Conservation (phyloP, 1,140 invertebrate genomes). For the Bombus pascuorum region DNA sequence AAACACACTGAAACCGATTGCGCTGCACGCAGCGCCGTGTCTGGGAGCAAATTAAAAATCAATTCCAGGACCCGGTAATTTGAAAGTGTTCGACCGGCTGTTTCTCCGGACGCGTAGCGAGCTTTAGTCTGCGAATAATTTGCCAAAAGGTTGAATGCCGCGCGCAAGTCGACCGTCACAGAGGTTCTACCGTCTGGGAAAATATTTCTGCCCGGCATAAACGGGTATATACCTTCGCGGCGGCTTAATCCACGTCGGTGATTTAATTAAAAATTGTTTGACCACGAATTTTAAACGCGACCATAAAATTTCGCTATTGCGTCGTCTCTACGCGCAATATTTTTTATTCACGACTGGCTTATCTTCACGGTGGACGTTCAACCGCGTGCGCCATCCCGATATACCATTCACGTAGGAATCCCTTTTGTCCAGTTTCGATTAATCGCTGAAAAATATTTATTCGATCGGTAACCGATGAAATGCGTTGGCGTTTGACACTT, state of each 20-base stretch:
- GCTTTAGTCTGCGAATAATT: not conserved
- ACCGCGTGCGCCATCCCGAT: not conserved
- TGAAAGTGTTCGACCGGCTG: slow-evolving; percentile 31
- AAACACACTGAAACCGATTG: slow-evolving; percentile 68
- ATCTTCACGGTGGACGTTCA: not conserved
- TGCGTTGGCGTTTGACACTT: not conserved
- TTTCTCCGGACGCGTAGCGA: not conserved
- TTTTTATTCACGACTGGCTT: not conserved
- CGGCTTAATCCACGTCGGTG: not conserved
- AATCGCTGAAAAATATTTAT: not conserved
- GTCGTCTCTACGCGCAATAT: not conserved
- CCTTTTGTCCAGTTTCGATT: not conserved
- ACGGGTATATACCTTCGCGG: not conserved
- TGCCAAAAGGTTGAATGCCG: slow-evolving; percentile 5
- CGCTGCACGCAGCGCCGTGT: slow-evolving; percentile 25
- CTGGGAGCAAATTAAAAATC: slow-evolving; percentile 77
- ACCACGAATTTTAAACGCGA: not conserved
- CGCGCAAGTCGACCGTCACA: not conserved
- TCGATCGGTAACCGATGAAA: not conserved
- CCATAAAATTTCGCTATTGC: not conserved
- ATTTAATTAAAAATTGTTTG: slow-evolving; percentile 24
- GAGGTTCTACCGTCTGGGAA: not conserved
- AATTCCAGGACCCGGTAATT: slow-evolving; percentile 63
- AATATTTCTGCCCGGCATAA: not conserved
- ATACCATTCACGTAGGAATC: too few species aligned